Evolutionary conservation across 2,797 vertebrate species (phyloP), one percentile per base, ranked within the genome.

Genomic region (Hippopotamyrus pictus): DNA sequence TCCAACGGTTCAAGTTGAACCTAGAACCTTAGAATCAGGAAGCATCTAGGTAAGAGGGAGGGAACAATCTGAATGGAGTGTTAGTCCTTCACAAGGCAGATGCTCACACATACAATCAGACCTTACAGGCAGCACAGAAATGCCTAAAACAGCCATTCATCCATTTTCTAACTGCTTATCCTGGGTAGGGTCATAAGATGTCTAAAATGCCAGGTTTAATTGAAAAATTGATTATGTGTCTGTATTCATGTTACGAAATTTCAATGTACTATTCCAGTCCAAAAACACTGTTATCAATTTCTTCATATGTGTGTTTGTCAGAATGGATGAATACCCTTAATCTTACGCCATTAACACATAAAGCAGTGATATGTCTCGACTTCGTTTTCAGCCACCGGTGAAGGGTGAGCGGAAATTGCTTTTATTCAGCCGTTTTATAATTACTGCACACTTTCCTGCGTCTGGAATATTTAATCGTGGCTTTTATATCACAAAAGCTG

Each of bases 401-500:
- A 79, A 79, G 73, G 73, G 25, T 17, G 37, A 79, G 17, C 7
- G 73, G 73, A 79, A 41, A 79, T 79, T 79, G 73, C 37, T n/a
- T 79, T 79, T 79, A 79, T 79, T 79, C 33, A 19, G 73, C 37
- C 6, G 37, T 8, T 44, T 79, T 79, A 17, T 17, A 79, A 79
- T 41, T 46, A 65, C 50, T 33, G 89, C 76, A 53, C 33, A 41
- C 11, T 57, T 87, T 83, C 53, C 5, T 88, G 59, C 48, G 86
- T 83, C 69, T 82, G 12, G 51, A 82, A 51, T 25, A 69, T 88
- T 62, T 88, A 17, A 79, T 79, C 29, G 29, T 37, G 17, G 14
- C 41, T 12, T 69, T 48, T 41, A 62, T 88, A 73, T 48, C 86
- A 41, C 76, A 22, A 46, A 57, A 50, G 91, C 89, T 89, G 90